phyloP scores from a whole-genome alignment of 2,888 invertebrate species.

The Cabera pusaria region DNA sequence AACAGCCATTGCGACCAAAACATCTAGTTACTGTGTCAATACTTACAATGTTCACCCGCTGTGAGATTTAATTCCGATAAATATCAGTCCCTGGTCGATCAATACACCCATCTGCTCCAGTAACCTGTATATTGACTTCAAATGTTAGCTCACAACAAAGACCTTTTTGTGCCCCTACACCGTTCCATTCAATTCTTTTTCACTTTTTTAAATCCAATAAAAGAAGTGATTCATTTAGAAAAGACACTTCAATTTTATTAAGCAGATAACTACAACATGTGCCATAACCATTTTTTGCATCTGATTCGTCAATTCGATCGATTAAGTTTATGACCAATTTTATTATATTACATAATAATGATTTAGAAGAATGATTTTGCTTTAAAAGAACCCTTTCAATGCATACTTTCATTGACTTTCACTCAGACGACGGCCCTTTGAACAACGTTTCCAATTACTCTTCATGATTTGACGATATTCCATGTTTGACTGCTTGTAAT shows the following conservation, averaged over 20 bases:
- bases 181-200: conserved; percentile 41
- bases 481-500: no score
- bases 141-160: conserved; percentile 54
- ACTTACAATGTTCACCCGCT: conserved; percentile 63
- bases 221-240: conserved; percentile 37
- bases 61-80: conserved; percentile 72
- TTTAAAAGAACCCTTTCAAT: conserved; percentile 12
- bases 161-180: conserved; percentile 48
- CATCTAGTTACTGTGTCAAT: conserved; percentile 38
- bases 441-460: conserved; percentile 27
- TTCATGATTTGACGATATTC: conserved; percentile 26
- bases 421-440: conserved; percentile 19
- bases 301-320: conserved; percentile 21
- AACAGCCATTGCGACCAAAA: conserved; percentile 19
- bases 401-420: conserved; percentile 24
- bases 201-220: conserved; percentile 36
- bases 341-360: no score
- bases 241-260: conserved; percentile 37
- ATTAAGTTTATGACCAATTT: conserved; percentile 7
- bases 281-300: conserved; percentile 24
- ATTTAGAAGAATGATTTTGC: no score
- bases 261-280: conserved; percentile 36
- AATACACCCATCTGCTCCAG: conserved; percentile 58
- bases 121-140: conserved; percentile 63
- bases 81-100: conserved; percentile 55